Conservation (phyloP, 2,888 invertebrate species). For the Oligia latruncula region DNA sequence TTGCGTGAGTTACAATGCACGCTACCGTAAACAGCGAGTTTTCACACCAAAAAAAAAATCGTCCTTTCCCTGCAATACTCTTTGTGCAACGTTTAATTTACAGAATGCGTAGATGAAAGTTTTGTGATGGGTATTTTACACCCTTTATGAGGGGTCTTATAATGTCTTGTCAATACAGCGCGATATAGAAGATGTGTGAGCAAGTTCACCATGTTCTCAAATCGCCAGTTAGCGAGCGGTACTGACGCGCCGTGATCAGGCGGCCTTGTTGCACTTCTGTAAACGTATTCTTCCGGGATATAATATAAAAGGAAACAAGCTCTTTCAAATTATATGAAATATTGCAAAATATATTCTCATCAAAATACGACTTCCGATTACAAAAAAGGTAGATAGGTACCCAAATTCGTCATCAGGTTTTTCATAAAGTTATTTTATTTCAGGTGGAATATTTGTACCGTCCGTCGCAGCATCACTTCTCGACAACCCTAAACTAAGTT, state of each 20-base stretch:
- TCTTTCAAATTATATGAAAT: neutral
- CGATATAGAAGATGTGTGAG: neutral
- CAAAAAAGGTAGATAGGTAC: neutral
- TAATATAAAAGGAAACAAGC: constrained; percentile 8
- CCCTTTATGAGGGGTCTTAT: neutral
- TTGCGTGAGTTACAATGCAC: neutral
- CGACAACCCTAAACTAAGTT: constrained; percentile 87
- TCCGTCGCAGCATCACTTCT: constrained; percentile 89
- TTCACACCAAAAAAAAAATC: neutral
- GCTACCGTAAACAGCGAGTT: neutral
- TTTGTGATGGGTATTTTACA: neutral
- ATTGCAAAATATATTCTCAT: neutral
- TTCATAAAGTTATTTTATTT: constrained; percentile 59
- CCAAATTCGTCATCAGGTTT: neutral
- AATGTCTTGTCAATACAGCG: neutral
- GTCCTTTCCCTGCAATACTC: neutral
- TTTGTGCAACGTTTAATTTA: neutral
- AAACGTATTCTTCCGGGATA: constrained; percentile 13
- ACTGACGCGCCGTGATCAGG: neutral
- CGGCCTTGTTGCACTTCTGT: constrained; percentile 12
- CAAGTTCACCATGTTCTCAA: constrained; percentile 33
- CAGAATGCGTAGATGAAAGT: neutral
- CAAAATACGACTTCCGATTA: neutral
- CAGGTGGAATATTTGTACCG: constrained; percentile 90
- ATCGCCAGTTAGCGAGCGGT: neutral